Base-by-base conservation (phyloP, 2,888 invertebrate species). In the Caenorhabditis afra region DNA sequence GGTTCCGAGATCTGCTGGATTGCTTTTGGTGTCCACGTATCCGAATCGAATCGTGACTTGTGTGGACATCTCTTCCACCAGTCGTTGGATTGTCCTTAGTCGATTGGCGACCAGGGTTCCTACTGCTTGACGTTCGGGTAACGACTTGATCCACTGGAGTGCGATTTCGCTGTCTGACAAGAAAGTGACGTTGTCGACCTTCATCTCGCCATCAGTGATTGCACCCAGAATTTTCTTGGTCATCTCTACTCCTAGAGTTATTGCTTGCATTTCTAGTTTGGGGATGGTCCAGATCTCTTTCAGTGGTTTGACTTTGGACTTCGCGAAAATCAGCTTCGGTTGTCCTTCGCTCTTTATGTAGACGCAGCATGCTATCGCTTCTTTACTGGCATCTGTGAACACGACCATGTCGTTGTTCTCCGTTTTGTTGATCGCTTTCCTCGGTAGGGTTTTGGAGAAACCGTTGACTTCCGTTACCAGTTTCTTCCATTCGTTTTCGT, bases 21-120 rank as follows among this genome's bases (percentile, higher is more conserved):
- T 90, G 0, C 81, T 71, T 20, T 78, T 49, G 0, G 85, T 74
- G 4, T 53, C 41, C 20, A 87, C 85, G 57, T 89, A 81, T 20
- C 74, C 79, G 81, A 88, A 87, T 18, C n/a, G n/a, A 5, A 61
- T 16, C 0, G 59, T 44, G 16, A 23, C 20, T 37, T 29, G 3
- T 29, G 29, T 3, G 29, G n/a, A n/a, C n/a, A n/a, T 29, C 29
- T 29, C 7, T 29, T 7, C 29, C 7, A 39, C 12, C 4, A 3
- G 37, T 12, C 39, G 50, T n/a, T 20, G 35, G 10, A 50, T 16
- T 37, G 37, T 8, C 1, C 5, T 37, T n/a, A 64, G 3, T 37
- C 62, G 37, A 22, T 52, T 64, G 22, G 22, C 22, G 1, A 50
- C 12, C 1, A 64, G 29, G 11, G 12, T 41, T 23, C 22, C 45